Evolutionary conservation across 2,113 vertebrate species (phyloP).

Genomic region (Semnornis frantzii): DNA sequence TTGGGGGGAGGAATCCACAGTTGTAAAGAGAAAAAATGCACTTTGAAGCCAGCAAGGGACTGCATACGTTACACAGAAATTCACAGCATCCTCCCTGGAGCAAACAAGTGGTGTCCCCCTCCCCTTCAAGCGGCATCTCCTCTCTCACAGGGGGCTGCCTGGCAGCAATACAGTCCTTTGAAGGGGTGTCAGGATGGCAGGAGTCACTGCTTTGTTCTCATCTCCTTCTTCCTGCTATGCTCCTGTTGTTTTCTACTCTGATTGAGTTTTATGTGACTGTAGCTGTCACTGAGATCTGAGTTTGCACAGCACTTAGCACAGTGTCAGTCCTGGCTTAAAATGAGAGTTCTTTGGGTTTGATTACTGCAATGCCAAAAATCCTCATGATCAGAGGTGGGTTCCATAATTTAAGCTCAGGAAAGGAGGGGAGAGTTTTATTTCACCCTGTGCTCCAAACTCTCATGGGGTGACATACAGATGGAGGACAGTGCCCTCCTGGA

Average conservation of each 20-base stretch:
- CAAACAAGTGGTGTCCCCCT: background rate
- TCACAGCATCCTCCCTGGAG: slow-evolving; percentile 49
- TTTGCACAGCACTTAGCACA: slow-evolving; percentile 34
- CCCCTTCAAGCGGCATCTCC: slow-evolving; percentile 1
- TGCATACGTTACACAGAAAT: background rate
- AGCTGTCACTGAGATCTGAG: slow-evolving; percentile 45
- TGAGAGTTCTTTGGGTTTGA: background rate
- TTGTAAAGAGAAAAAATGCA: slow-evolving; percentile 52
- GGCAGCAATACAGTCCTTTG: background rate
- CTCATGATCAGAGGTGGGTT: background rate
- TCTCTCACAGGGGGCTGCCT: slow-evolving; percentile 8
- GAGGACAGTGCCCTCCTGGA: background rate
- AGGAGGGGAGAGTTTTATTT: background rate
- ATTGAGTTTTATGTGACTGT: slow-evolving; percentile 15
- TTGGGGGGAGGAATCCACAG: slow-evolving; percentile 12
- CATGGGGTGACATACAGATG: background rate
- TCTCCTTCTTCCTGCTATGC: slow-evolving; percentile 17
- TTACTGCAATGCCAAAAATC: background rate
- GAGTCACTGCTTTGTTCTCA: slow-evolving; percentile 38
- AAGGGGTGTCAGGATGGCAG: background rate
- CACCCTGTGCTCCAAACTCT: background rate
- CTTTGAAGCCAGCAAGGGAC: slow-evolving; percentile 57
- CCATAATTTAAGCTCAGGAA: background rate
- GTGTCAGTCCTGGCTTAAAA: slow-evolving; percentile 14
- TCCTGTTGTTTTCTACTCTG: slow-evolving; percentile 34